These are phyloP conservation scores for Micoletzkya japonica DNA, from an alignment of 2,888 invertebrate genomes.

Conservation along the genomic window DNA sequence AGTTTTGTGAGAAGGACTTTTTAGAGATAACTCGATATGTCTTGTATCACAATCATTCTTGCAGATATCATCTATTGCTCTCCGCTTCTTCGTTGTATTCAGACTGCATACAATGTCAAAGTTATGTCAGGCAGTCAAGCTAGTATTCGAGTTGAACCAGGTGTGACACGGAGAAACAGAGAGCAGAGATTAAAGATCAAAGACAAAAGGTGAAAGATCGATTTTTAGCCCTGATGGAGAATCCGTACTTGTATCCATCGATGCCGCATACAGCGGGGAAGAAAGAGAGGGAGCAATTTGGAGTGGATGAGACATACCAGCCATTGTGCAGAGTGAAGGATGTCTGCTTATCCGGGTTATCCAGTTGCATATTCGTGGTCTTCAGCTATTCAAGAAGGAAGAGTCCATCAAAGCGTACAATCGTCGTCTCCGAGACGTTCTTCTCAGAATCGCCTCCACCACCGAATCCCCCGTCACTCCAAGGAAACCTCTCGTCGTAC, in stretches of 20 bases:
- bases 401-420: conserved; percentile 16
- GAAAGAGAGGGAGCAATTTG: conserved; percentile 18
- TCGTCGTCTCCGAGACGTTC: conserved; percentile 8
- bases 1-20: neutral
- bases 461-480: neutral
- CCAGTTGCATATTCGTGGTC: neutral
- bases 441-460: conserved; percentile 13
- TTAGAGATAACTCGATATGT: no score
- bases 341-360: neutral
- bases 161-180: no score
- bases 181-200: neutral
- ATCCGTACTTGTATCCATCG: conserved; percentile 11
- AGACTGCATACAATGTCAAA: conserved; percentile 44
- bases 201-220: neutral
- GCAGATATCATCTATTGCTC: conserved; percentile 51
- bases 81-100: conserved; percentile 53
- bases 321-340: conserved; percentile 16
- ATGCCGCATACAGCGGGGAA: conserved; percentile 16
- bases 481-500: conserved; percentile 3
- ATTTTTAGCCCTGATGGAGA: conserved; percentile 20
- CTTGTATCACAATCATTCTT: neutral
- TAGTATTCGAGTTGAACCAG: conserved; percentile 14
- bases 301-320: conserved; percentile 12
- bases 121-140: neutral
- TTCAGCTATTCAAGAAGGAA: conserved; percentile 14